Percentiles rank a stretch among this genome's conserved stretches.
These are phyloP conservation scores for Leucoraja ocellata DNA, from an alignment of 2,797 vertebrate genomes.

Conservation along the genomic window DNA sequence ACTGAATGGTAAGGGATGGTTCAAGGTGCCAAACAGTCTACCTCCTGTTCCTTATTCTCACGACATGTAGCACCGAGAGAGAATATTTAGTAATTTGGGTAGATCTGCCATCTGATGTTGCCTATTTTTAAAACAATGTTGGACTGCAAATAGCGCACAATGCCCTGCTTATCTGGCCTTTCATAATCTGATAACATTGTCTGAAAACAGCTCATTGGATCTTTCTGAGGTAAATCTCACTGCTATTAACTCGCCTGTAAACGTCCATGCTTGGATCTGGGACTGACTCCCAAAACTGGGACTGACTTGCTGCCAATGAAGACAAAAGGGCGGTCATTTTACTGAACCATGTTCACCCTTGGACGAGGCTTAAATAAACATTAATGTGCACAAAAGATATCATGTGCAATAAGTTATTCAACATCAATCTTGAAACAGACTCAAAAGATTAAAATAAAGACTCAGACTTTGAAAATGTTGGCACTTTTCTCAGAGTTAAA, in stretches of 20 bases:
- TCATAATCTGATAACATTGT: not conserved
- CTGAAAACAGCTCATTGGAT: not conserved
- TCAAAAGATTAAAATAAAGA: not conserved
- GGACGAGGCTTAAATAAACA: not conserved
- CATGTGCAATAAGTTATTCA: not conserved
- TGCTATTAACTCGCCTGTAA: not conserved
- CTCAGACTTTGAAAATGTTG: not conserved
- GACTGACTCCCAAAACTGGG: not conserved
- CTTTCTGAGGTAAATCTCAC: not conserved
- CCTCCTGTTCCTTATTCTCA: too few relatives aligned
- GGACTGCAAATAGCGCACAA: not conserved
- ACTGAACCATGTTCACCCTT: not conserved
- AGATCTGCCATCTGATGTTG: not conserved
- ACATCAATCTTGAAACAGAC: not conserved
- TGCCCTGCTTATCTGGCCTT: not conserved
- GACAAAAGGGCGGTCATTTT: not conserved
- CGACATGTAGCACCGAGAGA: not conserved
- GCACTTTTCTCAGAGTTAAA: not conserved
- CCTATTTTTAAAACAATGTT: not conserved
- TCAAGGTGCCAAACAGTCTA: too few relatives aligned
- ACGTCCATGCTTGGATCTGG: not conserved
- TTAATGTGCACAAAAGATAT: not conserved
- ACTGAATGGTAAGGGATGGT: too few relatives aligned
- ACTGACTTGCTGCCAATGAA: not conserved
- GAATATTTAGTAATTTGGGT: not conserved